phyloP scores from a whole-genome alignment of 1,140 invertebrate genomes.

The Diachasma alloeum region DNA sequence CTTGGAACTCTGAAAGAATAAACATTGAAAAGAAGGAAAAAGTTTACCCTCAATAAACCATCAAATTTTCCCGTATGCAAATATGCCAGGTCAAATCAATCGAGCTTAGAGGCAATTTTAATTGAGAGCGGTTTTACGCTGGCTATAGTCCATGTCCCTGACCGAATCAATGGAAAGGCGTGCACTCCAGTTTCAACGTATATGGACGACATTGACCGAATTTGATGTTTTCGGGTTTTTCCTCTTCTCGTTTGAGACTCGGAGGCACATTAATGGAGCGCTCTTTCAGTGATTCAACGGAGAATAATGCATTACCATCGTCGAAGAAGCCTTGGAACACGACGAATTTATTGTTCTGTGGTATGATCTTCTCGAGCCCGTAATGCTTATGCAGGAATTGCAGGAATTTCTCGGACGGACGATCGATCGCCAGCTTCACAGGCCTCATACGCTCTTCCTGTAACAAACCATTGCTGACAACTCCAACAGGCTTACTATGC shows the following conservation, averaged over 20 bases:
- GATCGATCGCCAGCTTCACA: constrained; percentile 84
- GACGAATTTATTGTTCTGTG: constrained; percentile 90
- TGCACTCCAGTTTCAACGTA: not conserved
- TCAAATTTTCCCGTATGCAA: not conserved
- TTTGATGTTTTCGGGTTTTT: constrained; percentile 31
- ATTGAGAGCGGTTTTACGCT: not conserved
- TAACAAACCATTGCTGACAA: constrained; percentile 40
- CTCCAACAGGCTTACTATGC: not conserved
- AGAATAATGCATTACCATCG: constrained; percentile 51
- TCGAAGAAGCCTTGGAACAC: constrained; percentile 85
- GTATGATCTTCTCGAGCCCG: constrained; percentile 73
- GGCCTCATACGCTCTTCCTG: constrained; percentile 76
- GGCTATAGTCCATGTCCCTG: not conserved
- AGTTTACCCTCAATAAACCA: not conserved
- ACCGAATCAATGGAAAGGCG: not conserved
- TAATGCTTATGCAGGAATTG: constrained; percentile 88
- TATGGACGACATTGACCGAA: constrained; percentile 48
- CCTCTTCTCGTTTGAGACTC: not conserved
- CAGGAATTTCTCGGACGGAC: constrained; percentile 87
- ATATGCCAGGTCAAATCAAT: not conserved
- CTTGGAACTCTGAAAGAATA: constrained; percentile 46
- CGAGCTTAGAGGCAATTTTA: not conserved
- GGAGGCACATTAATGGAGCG: too few relatives aligned
- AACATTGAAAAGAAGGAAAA: not conserved
- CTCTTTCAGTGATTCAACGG: too few relatives aligned